These are phyloP conservation scores for Dyspetes luteomarginatus DNA, from an alignment of 2,888 invertebrate species.

Conservation along the genomic window DNA sequence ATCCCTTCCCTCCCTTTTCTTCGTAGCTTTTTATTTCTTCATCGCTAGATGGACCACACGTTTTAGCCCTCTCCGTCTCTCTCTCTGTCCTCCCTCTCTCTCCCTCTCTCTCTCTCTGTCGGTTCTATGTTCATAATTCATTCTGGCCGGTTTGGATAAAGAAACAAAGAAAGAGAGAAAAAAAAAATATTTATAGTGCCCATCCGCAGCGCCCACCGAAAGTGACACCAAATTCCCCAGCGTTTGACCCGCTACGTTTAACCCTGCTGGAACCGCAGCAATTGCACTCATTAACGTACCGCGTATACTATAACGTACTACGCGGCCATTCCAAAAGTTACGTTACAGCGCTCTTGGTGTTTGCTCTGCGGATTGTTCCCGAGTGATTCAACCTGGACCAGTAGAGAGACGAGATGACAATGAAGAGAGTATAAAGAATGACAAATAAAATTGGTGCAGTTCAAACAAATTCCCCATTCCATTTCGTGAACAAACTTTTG, in stretches of 20 bases:
- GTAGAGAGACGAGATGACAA: conserved; percentile 20
- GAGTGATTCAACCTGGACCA: conserved; percentile 51
- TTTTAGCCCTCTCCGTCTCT: not conserved
- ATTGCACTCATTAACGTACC: conserved; percentile 79
- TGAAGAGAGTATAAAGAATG: conserved; percentile 17
- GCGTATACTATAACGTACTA: conserved; percentile 8
- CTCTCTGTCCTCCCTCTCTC: not conserved
- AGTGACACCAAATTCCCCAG: conserved; percentile 81
- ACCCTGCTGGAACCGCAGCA: conserved; percentile 81
- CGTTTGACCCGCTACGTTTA: conserved; percentile 81
- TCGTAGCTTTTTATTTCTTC: too few species aligned
- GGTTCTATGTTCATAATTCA: conserved; percentile 3
- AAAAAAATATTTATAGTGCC: conserved; percentile 18
- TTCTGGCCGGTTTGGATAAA: not conserved
- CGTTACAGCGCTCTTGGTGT: conserved; percentile 12
- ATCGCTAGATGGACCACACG: too few species aligned
- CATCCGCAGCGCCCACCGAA: conserved; percentile 69
- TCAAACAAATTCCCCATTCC: not conserved
- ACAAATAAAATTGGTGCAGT: conserved; percentile 47
- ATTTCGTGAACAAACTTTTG: not conserved
- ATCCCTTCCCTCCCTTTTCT: not conserved
- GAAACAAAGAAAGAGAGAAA: conserved; percentile 25
- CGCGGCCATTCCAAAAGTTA: conserved; percentile 25
- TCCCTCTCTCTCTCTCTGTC: not conserved
- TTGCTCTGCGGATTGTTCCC: conserved; percentile 19